Evolutionary conservation across 2,797 vertebrate species (phyloP).

Genomic region (Jordanella pulchra): DNA sequence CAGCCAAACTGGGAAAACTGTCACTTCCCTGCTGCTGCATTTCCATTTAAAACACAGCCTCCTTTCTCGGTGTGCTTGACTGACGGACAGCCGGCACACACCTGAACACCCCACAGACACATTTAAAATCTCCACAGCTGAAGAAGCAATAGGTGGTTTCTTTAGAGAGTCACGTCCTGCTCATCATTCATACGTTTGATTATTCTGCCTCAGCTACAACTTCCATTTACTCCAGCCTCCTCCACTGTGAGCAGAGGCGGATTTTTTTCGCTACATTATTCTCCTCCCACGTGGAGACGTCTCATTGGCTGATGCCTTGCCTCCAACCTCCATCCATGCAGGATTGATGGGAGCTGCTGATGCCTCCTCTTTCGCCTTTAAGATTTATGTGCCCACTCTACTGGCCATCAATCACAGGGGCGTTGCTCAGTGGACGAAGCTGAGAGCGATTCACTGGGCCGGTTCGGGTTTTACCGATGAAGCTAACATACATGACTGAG

Average conservation of each 20-base stretch:
- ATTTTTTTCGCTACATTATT: background rate
- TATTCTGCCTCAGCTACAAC: conserved; percentile 38
- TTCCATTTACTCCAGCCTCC: conserved; percentile 31
- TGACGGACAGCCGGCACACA: conserved; percentile 48
- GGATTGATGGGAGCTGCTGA: conserved; percentile 67
- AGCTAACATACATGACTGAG: conserved; percentile 66
- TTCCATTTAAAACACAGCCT: conserved; percentile 41
- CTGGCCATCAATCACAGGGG: conserved; percentile 74
- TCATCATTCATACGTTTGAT: conserved; percentile 17
- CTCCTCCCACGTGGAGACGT: conserved; percentile 15
- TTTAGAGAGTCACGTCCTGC: conserved; percentile 5
- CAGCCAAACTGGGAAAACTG: conserved; percentile 52
- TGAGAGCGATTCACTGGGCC: conserved; percentile 64
- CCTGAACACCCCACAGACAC: conserved; percentile 18
- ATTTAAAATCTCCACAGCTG: background rate
- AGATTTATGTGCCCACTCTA: conserved; percentile 72
- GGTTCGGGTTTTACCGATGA: conserved; percentile 45
- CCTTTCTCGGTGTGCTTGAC: background rate
- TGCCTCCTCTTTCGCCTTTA: conserved; percentile 43
- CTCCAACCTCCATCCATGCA: conserved; percentile 37
- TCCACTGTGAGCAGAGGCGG: conserved; percentile 23
- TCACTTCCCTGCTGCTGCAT: conserved; percentile 58
- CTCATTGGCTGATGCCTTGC: conserved; percentile 48
- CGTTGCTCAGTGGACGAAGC: conserved; percentile 52
- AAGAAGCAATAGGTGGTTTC: conserved; percentile 6